Base-by-base conservation (phyloP, 2,888 invertebrate genomes). In the Coenonympha glycerion region DNA sequence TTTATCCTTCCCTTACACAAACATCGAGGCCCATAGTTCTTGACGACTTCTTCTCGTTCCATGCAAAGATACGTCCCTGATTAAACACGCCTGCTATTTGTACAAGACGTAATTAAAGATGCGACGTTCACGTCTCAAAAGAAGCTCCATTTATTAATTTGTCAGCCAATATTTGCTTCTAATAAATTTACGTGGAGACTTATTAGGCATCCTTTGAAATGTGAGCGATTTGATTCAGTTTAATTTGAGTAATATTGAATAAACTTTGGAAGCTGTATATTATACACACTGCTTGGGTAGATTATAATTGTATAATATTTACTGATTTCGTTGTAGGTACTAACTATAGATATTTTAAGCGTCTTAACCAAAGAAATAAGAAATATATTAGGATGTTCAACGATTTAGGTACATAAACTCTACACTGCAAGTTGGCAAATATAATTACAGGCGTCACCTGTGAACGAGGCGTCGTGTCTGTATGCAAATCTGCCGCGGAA, bases 391-490 rank as follows among this genome's bases (percentile, higher is more conserved):
- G 19, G 16, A 19, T 6, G 16, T 21, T 9, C 26, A 16, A 70
- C 62, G 73, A 78, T 77, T 71, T 77, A 73, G n/a, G n/a, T n/a
- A n/a, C 76, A 76, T 77, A 79, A 79, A 81, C 71, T 79, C 77
- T 69, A 66, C 58, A 65, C 65, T 60, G 61, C 70, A 83, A 80
- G 70, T 83, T 79, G 71, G 61, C 66, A 78, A 80, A 79, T 79
- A 75, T 80, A 82, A 85, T 86, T 85, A 83, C 76, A 69, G 63
- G 79, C 81, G 84, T 80, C 83, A 85, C 84, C 85, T 85, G 85
- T 72, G 76, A 71, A 69, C 73, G 72, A 63, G 53, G 61, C 71
- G 75, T 73, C 71, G 61, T 71, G 75, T 73, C 71, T 75, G 73
- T 77, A 84, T 83, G 84, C 80, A 80, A 85, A 84, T 82, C 65